Evolutionary conservation across 2,797 vertebrate genomes (phyloP).

Genomic region (Sternarchorhynchus goeldii): DNA sequence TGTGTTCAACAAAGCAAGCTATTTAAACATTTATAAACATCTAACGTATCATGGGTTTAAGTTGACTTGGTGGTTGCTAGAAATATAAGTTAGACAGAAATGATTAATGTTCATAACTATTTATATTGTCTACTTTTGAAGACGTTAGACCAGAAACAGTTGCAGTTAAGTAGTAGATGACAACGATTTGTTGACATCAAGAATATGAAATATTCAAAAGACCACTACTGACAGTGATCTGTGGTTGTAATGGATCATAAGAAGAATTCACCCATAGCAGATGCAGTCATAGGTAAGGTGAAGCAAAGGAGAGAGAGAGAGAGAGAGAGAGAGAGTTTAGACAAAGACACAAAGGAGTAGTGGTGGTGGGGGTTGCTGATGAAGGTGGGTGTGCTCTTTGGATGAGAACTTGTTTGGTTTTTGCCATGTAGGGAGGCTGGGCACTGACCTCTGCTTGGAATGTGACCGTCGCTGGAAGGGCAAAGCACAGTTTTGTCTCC

Average conservation of each 20-base stretch:
- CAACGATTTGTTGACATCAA: background rate
- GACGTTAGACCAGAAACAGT: background rate
- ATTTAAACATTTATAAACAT: conserved; percentile 41
- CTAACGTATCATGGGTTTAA: conserved; percentile 13
- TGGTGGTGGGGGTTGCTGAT: conserved; percentile 7
- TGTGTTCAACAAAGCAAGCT: conserved; percentile 16
- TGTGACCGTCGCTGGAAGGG: conserved; percentile 37
- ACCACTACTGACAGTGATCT: conserved; percentile 3
- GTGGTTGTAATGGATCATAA: conserved; percentile 20
- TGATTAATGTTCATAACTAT: background rate
- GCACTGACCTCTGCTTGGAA: conserved; percentile 50
- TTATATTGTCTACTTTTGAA: background rate
- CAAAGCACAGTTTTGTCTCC: conserved; percentile 32
- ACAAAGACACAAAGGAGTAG: conserved; percentile 4
- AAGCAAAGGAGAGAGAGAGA: background rate
- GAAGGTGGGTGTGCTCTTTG: conserved; percentile 23
- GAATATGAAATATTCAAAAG: conserved; percentile 23
- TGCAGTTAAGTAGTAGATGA: background rate
- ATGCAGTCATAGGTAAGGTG: background rate
- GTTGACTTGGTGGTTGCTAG: too few relatives aligned
- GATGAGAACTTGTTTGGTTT: conserved; percentile 45
- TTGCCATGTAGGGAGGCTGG: conserved; percentile 34
- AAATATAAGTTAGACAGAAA: background rate
- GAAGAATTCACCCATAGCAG: background rate
- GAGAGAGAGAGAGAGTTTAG: conserved; percentile 14